phyloP scores from a whole-genome alignment of 37 sponge, comb jelly and placozoan species.

The Corticium candelabrum region DNA sequence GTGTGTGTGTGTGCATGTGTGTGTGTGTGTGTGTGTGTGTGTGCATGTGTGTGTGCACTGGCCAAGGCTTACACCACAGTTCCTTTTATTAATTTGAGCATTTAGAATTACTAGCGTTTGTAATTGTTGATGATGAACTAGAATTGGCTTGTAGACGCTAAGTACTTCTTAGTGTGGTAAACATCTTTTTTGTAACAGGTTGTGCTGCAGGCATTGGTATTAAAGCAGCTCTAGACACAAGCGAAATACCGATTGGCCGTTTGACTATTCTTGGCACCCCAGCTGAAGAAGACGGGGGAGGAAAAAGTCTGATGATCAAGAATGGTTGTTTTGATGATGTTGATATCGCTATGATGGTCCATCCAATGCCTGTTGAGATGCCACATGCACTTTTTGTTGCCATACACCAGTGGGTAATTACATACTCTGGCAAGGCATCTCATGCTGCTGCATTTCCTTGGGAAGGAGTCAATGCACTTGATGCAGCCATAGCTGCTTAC shows the following conservation, averaged over 20 bases:
- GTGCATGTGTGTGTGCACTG: no score
- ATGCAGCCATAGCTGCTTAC: constrained; percentile 85
- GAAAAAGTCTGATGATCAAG: constrained; percentile 60
- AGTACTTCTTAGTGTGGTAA: no score
- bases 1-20: no score
- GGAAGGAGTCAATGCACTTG: constrained; percentile 83
- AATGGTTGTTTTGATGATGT: constrained; percentile 56
- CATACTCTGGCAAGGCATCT: constrained; percentile 24
- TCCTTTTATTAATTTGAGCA: no score
- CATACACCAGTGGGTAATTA: constrained; percentile 2
- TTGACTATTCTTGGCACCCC: constrained; percentile 80
- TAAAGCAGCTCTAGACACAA: constrained; percentile 51
- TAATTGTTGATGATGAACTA: no score
- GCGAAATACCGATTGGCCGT: constrained; percentile 21
- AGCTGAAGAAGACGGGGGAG: constrained; percentile 82
- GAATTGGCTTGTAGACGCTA: no score
- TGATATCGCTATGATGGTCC: constrained; percentile 87
- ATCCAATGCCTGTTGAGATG: constrained; percentile 27
- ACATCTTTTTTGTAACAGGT: constrained; percentile 26
- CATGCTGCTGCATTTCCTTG: constrained; percentile 39
- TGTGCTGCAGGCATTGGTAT: constrained; percentile 77
- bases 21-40: no score
- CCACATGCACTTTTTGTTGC: constrained; percentile 26
- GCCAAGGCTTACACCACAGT: no score
- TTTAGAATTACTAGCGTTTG: no score